Evolutionary conservation across 2,888 invertebrate genomes (phyloP), one percentile per base, ranked within the genome.

Genomic region (Suillia variegata): DNA sequence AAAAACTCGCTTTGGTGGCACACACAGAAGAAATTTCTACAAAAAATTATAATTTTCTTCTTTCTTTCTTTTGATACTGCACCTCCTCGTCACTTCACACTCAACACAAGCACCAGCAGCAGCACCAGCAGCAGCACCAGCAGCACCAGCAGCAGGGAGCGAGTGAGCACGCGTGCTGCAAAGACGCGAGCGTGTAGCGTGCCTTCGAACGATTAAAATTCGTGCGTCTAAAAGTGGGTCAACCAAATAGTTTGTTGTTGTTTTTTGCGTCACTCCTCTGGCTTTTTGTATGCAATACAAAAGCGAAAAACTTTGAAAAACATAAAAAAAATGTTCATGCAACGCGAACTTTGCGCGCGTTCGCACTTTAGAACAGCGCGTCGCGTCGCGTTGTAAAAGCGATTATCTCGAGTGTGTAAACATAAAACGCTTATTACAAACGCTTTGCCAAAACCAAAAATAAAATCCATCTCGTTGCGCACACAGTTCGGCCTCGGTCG

Each of bases 381-480:
- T 31, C 31, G 31, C 31, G 12, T 31, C 6, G 31, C 12, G 50
- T 55, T 12, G 31, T n/a, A 38, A 21, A 54, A 12, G 26, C 24
- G 26, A 54, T 54, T 54, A 21, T 54, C 24, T 54, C 17, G 31
- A 42, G 54, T 54, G n/a, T n/a, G 54, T 54, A 54, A 54, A 54
- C 47, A 54, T 26, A 47, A 54, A 54, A 54, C 47, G 54, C 13
- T 38, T 54, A 47, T 54, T 54, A 17, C 42, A 38, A 5, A 38
- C n/a, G 18, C 52, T 53, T 53, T 15, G 18, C 45, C n/a, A n/a
- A n/a, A n/a, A n/a, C n/a, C n/a, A n/a, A n/a, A n/a, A n/a, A n/a
- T n/a, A n/a, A n/a, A n/a, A n/a, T n/a, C n/a, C n/a, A n/a, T n/a
- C n/a, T n/a, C n/a, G n/a, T n/a, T n/a, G n/a, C n/a, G n/a, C n/a